phyloP scores from a whole-genome alignment of 1,140 invertebrate species.

The Drosophila pandora region DNA sequence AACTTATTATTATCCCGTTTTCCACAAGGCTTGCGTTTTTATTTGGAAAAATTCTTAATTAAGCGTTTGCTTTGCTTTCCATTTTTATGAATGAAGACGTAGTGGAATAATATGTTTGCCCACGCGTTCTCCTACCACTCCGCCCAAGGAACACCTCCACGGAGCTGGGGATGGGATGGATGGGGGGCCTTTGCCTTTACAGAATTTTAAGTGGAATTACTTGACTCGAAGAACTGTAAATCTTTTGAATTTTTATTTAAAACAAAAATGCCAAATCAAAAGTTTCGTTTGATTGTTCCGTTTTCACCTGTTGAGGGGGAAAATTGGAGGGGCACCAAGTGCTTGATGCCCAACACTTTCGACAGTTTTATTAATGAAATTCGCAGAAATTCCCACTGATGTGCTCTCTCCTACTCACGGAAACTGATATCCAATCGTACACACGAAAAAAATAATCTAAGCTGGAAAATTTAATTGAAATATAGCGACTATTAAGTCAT shows the following conservation, averaged over 20 bases:
- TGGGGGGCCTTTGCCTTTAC: conserved; percentile 35
- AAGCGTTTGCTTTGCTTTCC: conserved; percentile 52
- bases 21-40: conserved; percentile 49
- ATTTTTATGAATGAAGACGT: conserved; percentile 70
- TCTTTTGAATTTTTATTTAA: conserved; percentile 81
- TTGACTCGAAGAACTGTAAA: conserved; percentile 60
- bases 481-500: background rate
- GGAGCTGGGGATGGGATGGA: no score
- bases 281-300: conserved; percentile 72
- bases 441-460: background rate
- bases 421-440: background rate
- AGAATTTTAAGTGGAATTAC: conserved; percentile 78
- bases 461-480: background rate
- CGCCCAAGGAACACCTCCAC: background rate
- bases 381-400: conserved; percentile 71
- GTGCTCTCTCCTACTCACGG: conserved; percentile 33
- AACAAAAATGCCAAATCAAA: conserved; percentile 66
- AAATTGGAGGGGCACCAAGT: background rate
- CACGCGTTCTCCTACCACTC: background rate
- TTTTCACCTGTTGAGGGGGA: conserved; percentile 31
- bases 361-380: conserved; percentile 82
- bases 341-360: conserved; percentile 68
- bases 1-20: conserved; percentile 72
- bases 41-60: conserved; percentile 74
- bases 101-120: conserved; percentile 16